phyloP scores from a whole-genome alignment of 2,113 vertebrate species.

The Nycticorax nycticorax region DNA sequence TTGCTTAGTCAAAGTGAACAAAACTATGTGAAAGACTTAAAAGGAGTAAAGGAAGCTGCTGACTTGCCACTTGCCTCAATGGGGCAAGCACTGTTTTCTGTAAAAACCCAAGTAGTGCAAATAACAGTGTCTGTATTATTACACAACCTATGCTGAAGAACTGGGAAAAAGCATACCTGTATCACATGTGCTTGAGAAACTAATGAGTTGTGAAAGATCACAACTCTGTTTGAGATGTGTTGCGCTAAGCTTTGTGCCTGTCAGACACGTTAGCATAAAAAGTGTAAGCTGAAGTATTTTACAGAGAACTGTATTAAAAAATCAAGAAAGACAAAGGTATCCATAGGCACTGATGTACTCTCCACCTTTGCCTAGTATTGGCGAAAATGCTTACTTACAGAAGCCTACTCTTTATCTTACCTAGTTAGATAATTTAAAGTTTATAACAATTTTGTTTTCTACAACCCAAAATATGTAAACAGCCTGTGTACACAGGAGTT shows the following conservation, averaged over 20 bases:
- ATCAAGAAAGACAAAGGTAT: neutral
- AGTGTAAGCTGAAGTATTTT: neutral
- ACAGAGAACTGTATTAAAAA: neutral
- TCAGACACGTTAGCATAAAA: neutral
- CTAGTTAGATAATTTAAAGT: neutral
- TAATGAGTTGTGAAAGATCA: neutral
- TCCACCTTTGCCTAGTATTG: neutral
- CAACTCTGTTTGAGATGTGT: neutral
- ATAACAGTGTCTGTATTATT: neutral
- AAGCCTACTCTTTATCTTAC: neutral
- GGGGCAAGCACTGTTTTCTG: fast-evolving
- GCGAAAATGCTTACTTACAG: neutral
- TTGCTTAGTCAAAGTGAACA: neutral
- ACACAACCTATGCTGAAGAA: neutral
- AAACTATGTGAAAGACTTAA: neutral
- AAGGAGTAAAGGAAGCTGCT: neutral
- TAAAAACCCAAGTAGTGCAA: neutral
- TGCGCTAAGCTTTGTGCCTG: neutral
- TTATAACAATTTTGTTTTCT: neutral
- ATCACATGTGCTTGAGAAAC: neutral
- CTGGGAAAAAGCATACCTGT: neutral
- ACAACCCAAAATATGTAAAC: neutral
- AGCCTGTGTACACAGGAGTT: neutral
- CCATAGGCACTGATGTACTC: neutral
- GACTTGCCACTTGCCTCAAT: neutral